Base-by-base conservation (phyloP, 30 jellyfish, hydroid and myxozoan genomes). In the Aurelia aurita region DNA sequence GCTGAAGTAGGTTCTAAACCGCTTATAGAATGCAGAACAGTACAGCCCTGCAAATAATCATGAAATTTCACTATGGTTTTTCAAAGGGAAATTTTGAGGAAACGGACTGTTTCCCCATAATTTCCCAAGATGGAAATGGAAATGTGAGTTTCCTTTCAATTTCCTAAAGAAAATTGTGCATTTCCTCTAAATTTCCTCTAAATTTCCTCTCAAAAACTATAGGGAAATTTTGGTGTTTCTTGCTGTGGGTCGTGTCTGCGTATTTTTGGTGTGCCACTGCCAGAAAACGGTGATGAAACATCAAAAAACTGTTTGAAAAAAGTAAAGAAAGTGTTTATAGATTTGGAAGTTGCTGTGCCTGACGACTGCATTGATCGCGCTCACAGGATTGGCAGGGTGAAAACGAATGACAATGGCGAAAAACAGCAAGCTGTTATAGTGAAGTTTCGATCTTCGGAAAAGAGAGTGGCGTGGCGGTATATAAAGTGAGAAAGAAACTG, bases 331-430 rank as follows among this genome's bases (percentile, higher is more conserved):
- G 86, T 74, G 0, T 74, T 74, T 32, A 47, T 51, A 53, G 74
- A 74, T 51, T 31, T 57, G 58, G 86, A 55, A 57, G 86, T 74
- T 26, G 75, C 86, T 9, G 86, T 74, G 62, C 47, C 68, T 34
- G 87, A 76, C 77, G 87, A 76, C 87, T 76, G 87, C 77, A 55
- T 76, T 39, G 67, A 76, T 76, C 77, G 87, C 77, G 87, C 75
- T 32, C 77, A 76, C 77, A 72, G 84, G 73, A 74, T 76, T 76
- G 87, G 87, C 16, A 76, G 77, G 77, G 77, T 76, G 23, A 76
- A 76, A 57, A 76, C 77, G 66, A 76, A 35, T 45, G 54, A 34
- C 31, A 51, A 76, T 76, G 76, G 87, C 28, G 68, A 4, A 54
- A 76, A 76, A 34, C 87, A 57, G 87, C 87, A 76, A 58, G 62